Evolutionary conservation across 2,888 invertebrate species (phyloP), one percentile per base, ranked within the genome.

Genomic region (Dyspetes luteomarginatus): DNA sequence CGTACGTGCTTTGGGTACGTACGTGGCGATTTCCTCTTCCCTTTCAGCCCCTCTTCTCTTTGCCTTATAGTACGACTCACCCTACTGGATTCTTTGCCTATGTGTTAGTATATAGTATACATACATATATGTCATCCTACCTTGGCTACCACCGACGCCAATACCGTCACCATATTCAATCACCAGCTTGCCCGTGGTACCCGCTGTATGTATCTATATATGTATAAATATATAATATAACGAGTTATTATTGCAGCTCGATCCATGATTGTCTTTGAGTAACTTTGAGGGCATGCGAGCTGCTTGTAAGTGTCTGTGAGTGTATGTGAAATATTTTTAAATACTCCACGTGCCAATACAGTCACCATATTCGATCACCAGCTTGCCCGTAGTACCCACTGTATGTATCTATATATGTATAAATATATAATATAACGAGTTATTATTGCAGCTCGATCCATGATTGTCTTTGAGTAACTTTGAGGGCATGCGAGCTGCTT

Each of bases 1-100:
- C 88, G 90, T 91, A 91, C 91, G 91, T 91, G 91, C 91, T 86
- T 88, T 85, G 91, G 89, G 87, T 91, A 90, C 89, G 87, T 90
- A 90, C 86, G 85, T 86, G 85, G 84, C 87, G 87, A 88, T 87
- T 89, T 89, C 88, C 85, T 82, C 87, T 79, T 75, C 82, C 82
- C 79, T 84, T 81, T 82, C 77, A 78, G 73, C 67, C 60, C 81
- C 68, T 41, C 71, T 28, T 50, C 72, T 26, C 65, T 50, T 64
- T 4, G 22, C 36, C 65, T 65, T 58, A 65, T 43, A 67, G 56
- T 56, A 48, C 24, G 56, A 15, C 74, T 58, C 36, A 65, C 58
- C 65, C 74, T 67, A 65, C 36, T 43, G 12, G 30, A 12, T 36
- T 58, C 72, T 62, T 62, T 26, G 17, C 28, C 5, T 36, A 36